Evolutionary conservation across 2,888 invertebrate species (phyloP), one percentile per base, ranked within the genome.

Genomic region (Pherbina coryleti): DNA sequence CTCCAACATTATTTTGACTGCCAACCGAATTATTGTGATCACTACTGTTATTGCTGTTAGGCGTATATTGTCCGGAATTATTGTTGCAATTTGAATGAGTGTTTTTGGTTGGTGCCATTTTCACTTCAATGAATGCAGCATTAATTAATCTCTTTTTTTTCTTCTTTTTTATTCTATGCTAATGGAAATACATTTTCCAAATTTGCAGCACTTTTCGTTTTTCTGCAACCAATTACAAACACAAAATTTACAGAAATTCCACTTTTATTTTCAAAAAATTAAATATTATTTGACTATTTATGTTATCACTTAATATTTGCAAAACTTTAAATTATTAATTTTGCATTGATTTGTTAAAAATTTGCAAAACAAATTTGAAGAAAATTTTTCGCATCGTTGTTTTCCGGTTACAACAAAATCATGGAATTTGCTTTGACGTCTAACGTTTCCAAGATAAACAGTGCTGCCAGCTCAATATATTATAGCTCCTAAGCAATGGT

Each of bases 71-170:
- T 51, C 60, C 22, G 44, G 60, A 76, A 66, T 78, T 81, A 31
- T 76, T 28, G 71, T 77, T 78, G 60, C 69, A n/a, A 57, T 78
- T 79, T 67, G 79, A 73, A 70, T 81, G 81, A n/a, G 81, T 81
- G 78, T 82, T 83, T 75, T 83, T 84, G 14, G 77, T 80, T 17
- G 84, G 84, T 62, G 84, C 83, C 85, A 85, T 85, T 69, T 28
- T 81, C 14, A 57, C 17, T 60, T 3, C 9, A 51, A 51, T 53
- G 28, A 37, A 66, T 44, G 7, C 7, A 25, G 22, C 14, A 8
- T 22, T 31, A 62, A 62, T 62, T 64, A 31, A 31, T 60, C 22
- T 14, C 7, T 5, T 11, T 22, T 5, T 25, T 8, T 4, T 51
- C 7, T 44, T 37, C 44, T 67, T 37, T 19, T 8, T 19, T 37